Conservation (phyloP, 2,113 vertebrate species). For the Clinocottus analis region DNA sequence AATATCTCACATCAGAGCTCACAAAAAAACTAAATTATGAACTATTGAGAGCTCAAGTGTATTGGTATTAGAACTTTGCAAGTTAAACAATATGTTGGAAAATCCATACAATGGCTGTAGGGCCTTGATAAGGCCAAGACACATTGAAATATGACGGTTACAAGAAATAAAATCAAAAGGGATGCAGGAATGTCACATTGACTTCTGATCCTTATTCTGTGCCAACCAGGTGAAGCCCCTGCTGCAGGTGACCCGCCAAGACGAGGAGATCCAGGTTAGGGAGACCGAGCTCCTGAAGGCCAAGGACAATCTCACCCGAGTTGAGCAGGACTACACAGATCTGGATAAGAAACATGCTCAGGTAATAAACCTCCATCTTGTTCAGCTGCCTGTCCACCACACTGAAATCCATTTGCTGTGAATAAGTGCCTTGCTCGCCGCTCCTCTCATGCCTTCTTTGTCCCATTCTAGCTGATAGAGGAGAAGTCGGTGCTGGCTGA, state of each 20-base stretch:
- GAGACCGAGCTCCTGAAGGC: constrained; percentile 88
- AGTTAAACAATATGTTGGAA: not conserved
- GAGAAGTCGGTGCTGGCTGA: constrained; percentile 88
- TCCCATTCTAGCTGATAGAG: constrained; percentile 80
- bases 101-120: not conserved
- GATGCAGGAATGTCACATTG: not conserved
- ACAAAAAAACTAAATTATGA: not conserved
- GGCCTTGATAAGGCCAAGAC: not conserved
- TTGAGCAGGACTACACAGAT: constrained; percentile 83
- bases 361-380: constrained; percentile 69
- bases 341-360: constrained; percentile 86
- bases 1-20: not conserved
- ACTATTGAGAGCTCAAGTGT: not conserved
- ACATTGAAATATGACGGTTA: not conserved
- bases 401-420: not conserved
- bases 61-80: not conserved
- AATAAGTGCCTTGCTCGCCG: not conserved
- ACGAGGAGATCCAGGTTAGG: constrained; percentile 90
- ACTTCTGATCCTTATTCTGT: constrained; percentile 33
- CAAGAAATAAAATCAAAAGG: not conserved
- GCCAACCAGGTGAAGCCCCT: constrained; percentile 89
- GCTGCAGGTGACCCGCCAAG: constrained; percentile 92
- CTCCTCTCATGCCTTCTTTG: not conserved
- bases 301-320: constrained; percentile 85
- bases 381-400: not conserved